Evolutionary conservation across 2,888 invertebrate species (phyloP).

Genomic region (Cryptus armator): DNA sequence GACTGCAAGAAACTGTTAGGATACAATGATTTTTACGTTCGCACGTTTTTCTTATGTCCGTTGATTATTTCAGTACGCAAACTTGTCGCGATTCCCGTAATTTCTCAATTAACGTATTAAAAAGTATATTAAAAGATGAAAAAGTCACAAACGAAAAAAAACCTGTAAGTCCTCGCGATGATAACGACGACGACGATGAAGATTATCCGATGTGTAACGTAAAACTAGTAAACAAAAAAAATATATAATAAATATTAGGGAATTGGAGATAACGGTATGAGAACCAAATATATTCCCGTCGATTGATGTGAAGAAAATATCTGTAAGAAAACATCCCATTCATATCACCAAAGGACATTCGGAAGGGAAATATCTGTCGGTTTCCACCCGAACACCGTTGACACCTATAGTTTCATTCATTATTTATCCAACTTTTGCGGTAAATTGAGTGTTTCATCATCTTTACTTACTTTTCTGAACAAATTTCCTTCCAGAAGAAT

Average conservation of each 20-base stretch:
- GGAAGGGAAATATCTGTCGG: too few species aligned
- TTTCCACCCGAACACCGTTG: too few species aligned
- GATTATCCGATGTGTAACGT: conserved; percentile 59
- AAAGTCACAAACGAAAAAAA: not conserved
- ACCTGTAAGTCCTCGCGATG: conserved; percentile 25
- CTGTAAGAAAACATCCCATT: too few species aligned
- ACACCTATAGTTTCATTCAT: too few species aligned
- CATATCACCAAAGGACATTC: too few species aligned
- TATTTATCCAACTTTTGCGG: too few species aligned
- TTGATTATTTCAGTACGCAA: not conserved
- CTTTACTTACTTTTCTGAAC: too few species aligned
- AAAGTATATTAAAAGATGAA: conserved; percentile 9
- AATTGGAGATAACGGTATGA: conserved; percentile 24
- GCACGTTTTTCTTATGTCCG: conserved; percentile 16
- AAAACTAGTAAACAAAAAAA: conserved; percentile 46
- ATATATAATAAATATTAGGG: conserved; percentile 59
- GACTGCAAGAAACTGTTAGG: conserved; percentile 13
- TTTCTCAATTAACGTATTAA: conserved; percentile 1
- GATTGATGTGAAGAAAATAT: too few species aligned
- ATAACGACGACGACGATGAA: conserved; percentile 28
- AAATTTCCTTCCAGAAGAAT: too few species aligned
- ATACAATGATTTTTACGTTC: conserved; percentile 16
- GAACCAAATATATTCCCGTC: too few species aligned
- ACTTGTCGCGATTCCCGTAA: conserved; percentile 19
- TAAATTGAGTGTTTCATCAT: too few species aligned